Evolutionary conservation across 2,797 vertebrate genomes (phyloP), one percentile per base, ranked within the genome.

Genomic region (Babyrousa celebensis): DNA sequence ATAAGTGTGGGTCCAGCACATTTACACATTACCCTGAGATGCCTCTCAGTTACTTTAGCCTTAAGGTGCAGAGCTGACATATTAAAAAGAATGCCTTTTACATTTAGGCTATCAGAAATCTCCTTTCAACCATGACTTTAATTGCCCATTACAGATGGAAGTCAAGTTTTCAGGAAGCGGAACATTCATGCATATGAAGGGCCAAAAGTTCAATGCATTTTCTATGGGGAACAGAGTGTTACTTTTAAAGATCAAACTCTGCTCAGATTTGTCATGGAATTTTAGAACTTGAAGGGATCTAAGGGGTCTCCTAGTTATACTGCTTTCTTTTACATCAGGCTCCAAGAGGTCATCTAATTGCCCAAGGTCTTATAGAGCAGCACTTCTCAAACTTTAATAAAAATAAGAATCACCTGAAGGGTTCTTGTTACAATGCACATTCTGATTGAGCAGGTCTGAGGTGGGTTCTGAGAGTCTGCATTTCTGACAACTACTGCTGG

Each of bases 121-220:
- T 97, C 86, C 62, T 65, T 85, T 96, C 92, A 96, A 85, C 96
- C 96, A 67, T 89, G 95, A 91, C 92, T 94, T 75, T 83, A 86
- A 93, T 87, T 85, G 80, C 27, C 20, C 18, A 90, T 95, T 96
- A 94, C 87, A 93, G 87, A 85, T 95, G 56, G 86, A 96, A 96
- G 95, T 72, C 80, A 80, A 82, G 80, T 97, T 94, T 89, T 70
- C 56, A 91, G 94, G 86, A 94, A 79, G 90, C 80, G 77, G 82
- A 94, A 95, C 0, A 0, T 80, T 92, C 36, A 1, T 16, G 56
- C 70, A 56, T 84, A 48, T 92, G 52, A 77, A 84, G 85, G 80
- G 74, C 71, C 72, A 36, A 91, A 95, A 96, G 92, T 97, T 96
- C 83, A 94, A 43, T 85, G 91, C 43, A 15, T 94, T 96, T 94